A percentile compares a stretch with the other conserved stretches of the same genome.
These are phyloP conservation scores for Tautogolabrus adspersus DNA, from an alignment of 2,113 vertebrate genomes.

Conservation along the genomic window DNA sequence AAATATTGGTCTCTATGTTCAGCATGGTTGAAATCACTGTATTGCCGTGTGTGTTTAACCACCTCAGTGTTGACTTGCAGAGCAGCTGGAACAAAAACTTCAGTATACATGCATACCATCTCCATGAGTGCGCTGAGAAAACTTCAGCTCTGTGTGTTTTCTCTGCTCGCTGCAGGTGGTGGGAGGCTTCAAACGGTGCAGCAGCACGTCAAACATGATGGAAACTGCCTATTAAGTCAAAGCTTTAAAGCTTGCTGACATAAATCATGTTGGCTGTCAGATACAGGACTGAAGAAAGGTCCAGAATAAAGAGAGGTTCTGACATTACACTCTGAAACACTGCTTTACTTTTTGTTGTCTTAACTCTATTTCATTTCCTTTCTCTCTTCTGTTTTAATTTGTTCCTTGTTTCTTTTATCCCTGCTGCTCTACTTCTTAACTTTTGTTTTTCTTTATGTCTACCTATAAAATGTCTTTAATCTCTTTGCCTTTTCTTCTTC, in stretches of 20 bases:
- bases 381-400: too few species aligned
- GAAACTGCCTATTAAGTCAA: constrained; percentile 27
- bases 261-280: constrained; percentile 13
- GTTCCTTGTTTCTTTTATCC: not conserved
- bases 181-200: not conserved
- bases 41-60: constrained; percentile 25
- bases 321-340: not conserved
- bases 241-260: not conserved
- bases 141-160: constrained; percentile 7
- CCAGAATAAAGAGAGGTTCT: constrained; percentile 11
- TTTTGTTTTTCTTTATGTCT: not conserved
- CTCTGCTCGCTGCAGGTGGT: constrained; percentile 36
- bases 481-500: not conserved
- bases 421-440: not conserved
- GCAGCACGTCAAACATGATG: constrained; percentile 29
- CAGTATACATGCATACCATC: not conserved
- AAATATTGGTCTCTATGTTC: not conserved
- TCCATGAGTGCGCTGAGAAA: not conserved
- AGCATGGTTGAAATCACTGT: not conserved
- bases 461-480: not conserved
- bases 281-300: not conserved
- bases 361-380: constrained; percentile 2
- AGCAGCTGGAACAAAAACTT: not conserved
- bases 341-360: not conserved
- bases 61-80: constrained; percentile 23